Base-by-base conservation (phyloP, 2,113 vertebrate genomes). In the Macaca mulatta region DNA sequence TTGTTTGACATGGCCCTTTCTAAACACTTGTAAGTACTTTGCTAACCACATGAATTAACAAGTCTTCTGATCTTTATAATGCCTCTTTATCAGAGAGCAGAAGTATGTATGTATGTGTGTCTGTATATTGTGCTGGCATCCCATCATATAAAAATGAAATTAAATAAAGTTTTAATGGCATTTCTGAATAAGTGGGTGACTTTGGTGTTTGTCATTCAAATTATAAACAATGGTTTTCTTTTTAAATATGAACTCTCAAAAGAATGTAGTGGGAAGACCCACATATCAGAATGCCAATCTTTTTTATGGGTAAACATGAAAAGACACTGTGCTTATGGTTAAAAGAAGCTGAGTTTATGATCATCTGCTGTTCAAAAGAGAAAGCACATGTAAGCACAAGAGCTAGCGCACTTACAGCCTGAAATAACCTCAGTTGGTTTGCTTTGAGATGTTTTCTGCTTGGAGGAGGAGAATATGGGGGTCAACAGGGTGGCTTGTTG, bases 181-280 rank as follows among this genome's bases (percentile, higher is more conserved):
- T 90, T 96, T 90, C 50, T 95, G 77, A 89, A 4, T 52, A 43
- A 23, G 74, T 85, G 93, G 97, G 94, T 93, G 91, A 11, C 90
- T 90, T 86, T 94, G 48, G 80, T 89, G 30, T 96, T 95, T 94
- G 40, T 81, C 89, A 87, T 95, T 90, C 40, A 48, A 86, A 1
- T 16, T 48, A 59, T 75, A 69, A 87, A 86, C 95, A 97, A 75
- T 55, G 57, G 35, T 35, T 52, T 90, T 89, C 52, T 97, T 98
- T 96, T 97, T 70, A 18, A 12, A 4, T 17, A 43, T 69, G 79
- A 91, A 55, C 4, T 64, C 35, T 0, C 8, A 79, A 80, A 57
- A 50, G 97, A 93, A 96, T 94, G 90, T 85, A 82, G 83, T 94
- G 94, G 96, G 92, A 95, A 95, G 96, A 96, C 52, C 55, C 35